Conservation (phyloP, 2,113 vertebrate species). For the Atherinomorus stipes region DNA sequence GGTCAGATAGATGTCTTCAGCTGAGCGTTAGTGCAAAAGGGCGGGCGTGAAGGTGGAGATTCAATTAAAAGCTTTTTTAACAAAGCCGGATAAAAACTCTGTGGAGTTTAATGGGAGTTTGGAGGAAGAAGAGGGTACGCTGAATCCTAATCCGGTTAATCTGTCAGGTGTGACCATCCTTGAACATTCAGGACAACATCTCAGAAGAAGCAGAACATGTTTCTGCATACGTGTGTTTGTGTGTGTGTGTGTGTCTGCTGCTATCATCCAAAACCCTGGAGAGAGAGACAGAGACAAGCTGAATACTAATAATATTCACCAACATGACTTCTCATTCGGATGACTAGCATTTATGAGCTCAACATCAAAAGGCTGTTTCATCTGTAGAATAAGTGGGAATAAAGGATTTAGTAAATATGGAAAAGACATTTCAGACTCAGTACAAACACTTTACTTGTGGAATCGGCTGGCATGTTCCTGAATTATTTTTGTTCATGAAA, state of each 20-base stretch:
- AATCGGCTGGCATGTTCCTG: conserved; percentile 7
- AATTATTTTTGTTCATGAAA: conserved; percentile 1
- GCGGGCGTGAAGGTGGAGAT: conserved; percentile 4
- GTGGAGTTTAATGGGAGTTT: background rate
- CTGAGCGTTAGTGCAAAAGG: background rate
- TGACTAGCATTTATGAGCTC: conserved; percentile 64
- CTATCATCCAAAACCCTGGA: conserved; percentile 39
- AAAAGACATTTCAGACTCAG: conserved; percentile 38
- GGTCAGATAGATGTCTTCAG: conserved; percentile 49
- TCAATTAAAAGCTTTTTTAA: background rate
- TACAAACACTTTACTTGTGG: conserved; percentile 23
- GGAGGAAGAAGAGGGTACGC: background rate
- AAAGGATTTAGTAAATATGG: conserved; percentile 62
- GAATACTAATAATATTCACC: conserved; percentile 71
- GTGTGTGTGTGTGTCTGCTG: conserved; percentile 38
- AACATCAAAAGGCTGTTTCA: conserved; percentile 72
- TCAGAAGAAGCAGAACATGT: conserved; percentile 19
- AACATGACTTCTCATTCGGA: conserved; percentile 61
- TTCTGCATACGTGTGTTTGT: conserved; percentile 29
- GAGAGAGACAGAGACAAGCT: conserved; percentile 51
- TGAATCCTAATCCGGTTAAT: conserved; percentile 30
- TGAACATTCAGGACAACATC: conserved; percentile 59
- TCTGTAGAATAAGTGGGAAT: conserved; percentile 55
- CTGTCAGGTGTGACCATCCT: conserved; percentile 41
- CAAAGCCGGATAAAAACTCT: background rate